These are phyloP conservation scores for Camponotus vicinus DNA, from an alignment of 1,140 invertebrate species.

Conservation along the genomic window DNA sequence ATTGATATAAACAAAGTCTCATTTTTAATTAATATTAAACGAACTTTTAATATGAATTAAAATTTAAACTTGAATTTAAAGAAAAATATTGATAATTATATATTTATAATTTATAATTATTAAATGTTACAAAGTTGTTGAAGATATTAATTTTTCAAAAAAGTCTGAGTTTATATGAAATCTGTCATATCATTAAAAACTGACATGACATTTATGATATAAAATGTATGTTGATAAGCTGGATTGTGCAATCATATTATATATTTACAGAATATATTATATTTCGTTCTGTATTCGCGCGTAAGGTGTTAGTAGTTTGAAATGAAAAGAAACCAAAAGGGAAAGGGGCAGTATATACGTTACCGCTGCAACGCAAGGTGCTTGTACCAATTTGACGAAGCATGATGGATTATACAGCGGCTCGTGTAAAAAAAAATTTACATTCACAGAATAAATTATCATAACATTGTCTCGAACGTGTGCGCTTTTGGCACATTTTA, in stretches of 20 bases:
- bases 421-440: constrained; percentile 78
- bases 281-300: constrained; percentile 62
- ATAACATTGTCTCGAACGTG: constrained; percentile 76
- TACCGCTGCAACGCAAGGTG: constrained; percentile 62
- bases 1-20: not conserved
- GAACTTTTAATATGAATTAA: not conserved
- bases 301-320: constrained; percentile 28
- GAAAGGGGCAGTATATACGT: constrained; percentile 62
- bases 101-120: no score
- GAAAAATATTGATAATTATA: not conserved
- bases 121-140: not conserved
- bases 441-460: constrained; percentile 81
- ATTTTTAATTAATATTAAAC: not conserved
- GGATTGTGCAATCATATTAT: constrained; percentile 18
- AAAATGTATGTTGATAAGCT: not conserved
- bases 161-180: not conserved
- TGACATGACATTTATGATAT: not conserved
- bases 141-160: not conserved
- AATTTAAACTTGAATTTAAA: constrained; percentile 3
- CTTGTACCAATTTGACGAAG: constrained; percentile 82
- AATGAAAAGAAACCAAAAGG: constrained; percentile 62
- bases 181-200: constrained; percentile 7
- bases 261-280: constrained; percentile 4
- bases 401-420: constrained; percentile 80
- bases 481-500: not conserved